Base-by-base conservation (phyloP, 2,797 vertebrate genomes). In the Oophaga sylvatica region DNA sequence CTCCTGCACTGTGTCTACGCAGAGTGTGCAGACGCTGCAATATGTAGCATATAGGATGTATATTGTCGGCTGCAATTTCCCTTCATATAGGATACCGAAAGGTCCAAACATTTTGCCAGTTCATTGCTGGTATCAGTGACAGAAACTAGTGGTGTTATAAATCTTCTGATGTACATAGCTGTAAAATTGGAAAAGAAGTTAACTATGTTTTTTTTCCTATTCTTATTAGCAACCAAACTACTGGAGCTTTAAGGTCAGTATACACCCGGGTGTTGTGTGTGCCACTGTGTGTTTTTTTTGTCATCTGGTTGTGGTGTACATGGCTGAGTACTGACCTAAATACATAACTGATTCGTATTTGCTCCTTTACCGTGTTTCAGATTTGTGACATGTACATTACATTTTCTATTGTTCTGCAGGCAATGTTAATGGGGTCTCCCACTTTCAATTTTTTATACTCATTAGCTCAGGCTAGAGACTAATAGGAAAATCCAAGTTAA, bases 221-320 rank as follows among this genome's bases (percentile, higher is more conserved):
- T 93, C 91, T 92, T 89, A 91, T 93, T 96, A 99, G 96, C 98
- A 99, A 92, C 97, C 98, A 94, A 99, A 99, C 97, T 99, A 99
- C 96, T 99, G 98, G 98, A 99, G 98, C 95, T 99, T 99, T 97
- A 99, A 99, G 98, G 98, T 99, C 94, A 99, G 98, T 98, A 95
- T 89, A 93, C 87, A 91, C 84, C 92, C 57, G 65, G 90, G 90
- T 79, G 91, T 60, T 94, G 94, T 94, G 95, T 95, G 95, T 90
- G 82, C 91, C 90, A 70, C 26, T 29, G 70, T n/a, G 75, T 84
- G 73, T 68, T 77, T 45, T 83, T 68, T 19, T 77, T 83, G 17
- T 76, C 60, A 76, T 19, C n/a, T 87, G 31, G 53, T 11, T 77
- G 59, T 76, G 0, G 48, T 73, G 35, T 16, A 68, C 20, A 70